Conservation (phyloP, 2,797 vertebrate genomes). For the Otolemur crassicaudatus region DNA sequence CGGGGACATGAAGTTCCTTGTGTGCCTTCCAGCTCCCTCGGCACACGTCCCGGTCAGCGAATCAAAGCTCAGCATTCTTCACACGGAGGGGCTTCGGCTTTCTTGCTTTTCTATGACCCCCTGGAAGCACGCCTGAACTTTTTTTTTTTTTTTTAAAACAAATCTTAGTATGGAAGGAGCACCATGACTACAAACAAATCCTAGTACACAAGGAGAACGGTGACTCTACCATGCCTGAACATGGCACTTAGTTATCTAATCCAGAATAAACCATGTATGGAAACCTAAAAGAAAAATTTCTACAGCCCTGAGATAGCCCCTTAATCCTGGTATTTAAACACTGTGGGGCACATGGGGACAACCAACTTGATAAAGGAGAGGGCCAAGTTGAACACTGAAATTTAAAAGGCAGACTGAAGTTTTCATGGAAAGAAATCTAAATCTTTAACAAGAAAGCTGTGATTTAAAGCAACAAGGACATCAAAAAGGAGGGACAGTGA, state of each 20-base stretch:
- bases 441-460: neutral
- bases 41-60: slow-evolving; percentile 74
- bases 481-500: neutral
- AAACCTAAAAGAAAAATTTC: neutral
- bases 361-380: neutral
- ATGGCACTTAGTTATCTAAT: neutral
- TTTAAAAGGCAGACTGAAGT: neutral
- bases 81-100: slow-evolving; percentile 57
- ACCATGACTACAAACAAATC: neutral
- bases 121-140: neutral
- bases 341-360: neutral
- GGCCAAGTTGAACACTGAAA: neutral
- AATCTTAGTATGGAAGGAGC: neutral
- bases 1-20: slow-evolving; percentile 71
- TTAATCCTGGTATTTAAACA: neutral
- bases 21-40: slow-evolving; percentile 76
- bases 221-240: neutral
- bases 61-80: slow-evolving; percentile 82
- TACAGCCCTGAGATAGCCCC: neutral
- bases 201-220: neutral
- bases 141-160: neutral
- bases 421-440: neutral
- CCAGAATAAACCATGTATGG: neutral
- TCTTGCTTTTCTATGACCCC: slow-evolving; percentile 54
- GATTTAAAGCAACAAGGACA: neutral